Conservation (phyloP, 2,888 invertebrate species). For the Venustoraphidia nigricollis region DNA sequence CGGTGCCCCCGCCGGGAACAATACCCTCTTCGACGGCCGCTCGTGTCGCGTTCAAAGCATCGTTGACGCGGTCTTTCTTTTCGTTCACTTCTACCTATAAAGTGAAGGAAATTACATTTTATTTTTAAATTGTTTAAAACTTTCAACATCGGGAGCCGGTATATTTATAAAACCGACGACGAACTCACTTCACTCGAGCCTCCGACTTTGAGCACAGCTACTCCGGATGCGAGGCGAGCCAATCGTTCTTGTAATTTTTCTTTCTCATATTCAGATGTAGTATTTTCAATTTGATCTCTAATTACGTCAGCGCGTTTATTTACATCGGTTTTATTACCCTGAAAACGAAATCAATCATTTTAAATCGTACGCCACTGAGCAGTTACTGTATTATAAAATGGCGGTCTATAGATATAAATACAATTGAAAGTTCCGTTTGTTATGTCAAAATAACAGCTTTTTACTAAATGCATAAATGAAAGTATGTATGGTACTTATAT, state of each 20-base stretch:
- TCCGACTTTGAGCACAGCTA: constrained; percentile 32
- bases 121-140: neutral
- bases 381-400: no score
- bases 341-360: constrained; percentile 1
- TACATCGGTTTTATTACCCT: constrained; percentile 27
- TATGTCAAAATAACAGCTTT: no score
- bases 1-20: constrained; percentile 33
- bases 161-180: no score
- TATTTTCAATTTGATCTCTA: constrained; percentile 27
- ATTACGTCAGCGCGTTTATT: constrained; percentile 27
- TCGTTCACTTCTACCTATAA: constrained; percentile 28
- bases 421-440: no score
- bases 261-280: constrained; percentile 32
- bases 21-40: constrained; percentile 35
- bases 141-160: no score
- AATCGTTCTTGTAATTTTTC: constrained; percentile 33
- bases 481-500: no score
- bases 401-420: no score
- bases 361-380: no score
- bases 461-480: no score
- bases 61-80: constrained; percentile 32
- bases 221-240: constrained; percentile 31
- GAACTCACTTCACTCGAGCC: constrained; percentile 27
- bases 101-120: neutral
- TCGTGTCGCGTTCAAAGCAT: constrained; percentile 31